These are phyloP conservation scores for Acromyrmex charruanus DNA, from an alignment of 1,140 invertebrate species.

Conservation along the genomic window DNA sequence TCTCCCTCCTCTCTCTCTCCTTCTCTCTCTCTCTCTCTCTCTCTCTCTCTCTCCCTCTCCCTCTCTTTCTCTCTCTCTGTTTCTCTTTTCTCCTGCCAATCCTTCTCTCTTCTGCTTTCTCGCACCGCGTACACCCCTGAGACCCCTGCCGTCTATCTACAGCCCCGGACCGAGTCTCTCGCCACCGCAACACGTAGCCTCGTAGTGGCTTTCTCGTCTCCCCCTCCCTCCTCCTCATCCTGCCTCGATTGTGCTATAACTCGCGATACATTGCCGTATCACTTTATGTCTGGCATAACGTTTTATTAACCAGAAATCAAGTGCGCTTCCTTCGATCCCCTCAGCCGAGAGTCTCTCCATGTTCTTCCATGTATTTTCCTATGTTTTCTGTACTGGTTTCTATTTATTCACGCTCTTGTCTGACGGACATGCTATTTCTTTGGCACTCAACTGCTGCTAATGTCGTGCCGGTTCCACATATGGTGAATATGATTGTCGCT, in stretches of 20 bases:
- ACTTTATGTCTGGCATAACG: conserved; percentile 78
- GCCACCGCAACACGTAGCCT: conserved; percentile 71
- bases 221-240: neutral
- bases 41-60: neutral
- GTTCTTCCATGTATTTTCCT: too few relatives aligned
- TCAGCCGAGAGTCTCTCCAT: neutral
- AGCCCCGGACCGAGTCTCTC: conserved; percentile 45
- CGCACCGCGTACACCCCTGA: conserved; percentile 18
- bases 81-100: neutral
- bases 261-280: conserved; percentile 78
- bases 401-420: neutral
- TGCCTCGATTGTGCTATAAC: conserved; percentile 53
- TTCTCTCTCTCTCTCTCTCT: too few relatives aligned
- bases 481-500: conserved; percentile 23
- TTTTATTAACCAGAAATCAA: conserved; percentile 82
- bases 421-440: conserved; percentile 21
- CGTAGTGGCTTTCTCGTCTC: conserved; percentile 53
- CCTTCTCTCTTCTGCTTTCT: neutral
- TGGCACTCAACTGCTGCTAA: conserved; percentile 4
- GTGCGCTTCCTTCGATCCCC: conserved; percentile 21
- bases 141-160: conserved; percentile 15
- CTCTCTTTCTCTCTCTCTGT: conserved; percentile 14
- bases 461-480: neutral
- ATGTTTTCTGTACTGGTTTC: neutral
- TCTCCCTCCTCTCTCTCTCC: too few relatives aligned